These are phyloP conservation scores for Epizoanthus illoricatus DNA, from an alignment of 92 coral and sea anemone species.

Conservation along the genomic window DNA sequence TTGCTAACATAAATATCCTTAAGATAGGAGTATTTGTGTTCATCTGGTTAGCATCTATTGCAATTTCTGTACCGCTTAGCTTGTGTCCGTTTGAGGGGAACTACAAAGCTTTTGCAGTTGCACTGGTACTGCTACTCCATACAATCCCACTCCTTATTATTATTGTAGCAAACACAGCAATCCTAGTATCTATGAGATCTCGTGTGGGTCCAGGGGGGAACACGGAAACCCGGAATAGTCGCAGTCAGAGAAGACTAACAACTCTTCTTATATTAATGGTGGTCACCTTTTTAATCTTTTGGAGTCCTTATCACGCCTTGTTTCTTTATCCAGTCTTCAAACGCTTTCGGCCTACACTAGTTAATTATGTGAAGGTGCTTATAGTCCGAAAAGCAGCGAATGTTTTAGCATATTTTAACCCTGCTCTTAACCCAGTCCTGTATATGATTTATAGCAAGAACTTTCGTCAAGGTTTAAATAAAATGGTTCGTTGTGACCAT, in stretches of 20 bases:
- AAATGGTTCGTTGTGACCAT: slow-evolving; percentile 1
- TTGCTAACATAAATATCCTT: slow-evolving; percentile 26
- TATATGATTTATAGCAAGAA: slow-evolving; percentile 24
- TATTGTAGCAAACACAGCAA: slow-evolving; percentile 29
- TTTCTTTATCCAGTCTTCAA: slow-evolving; percentile 27
- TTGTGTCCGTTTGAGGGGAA: slow-evolving; percentile 37
- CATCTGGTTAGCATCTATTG: slow-evolving; percentile 48
- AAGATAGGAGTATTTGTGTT: slow-evolving; percentile 34
- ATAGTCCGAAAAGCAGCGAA: slow-evolving; percentile 23
- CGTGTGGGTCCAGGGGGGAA: slow-evolving; percentile 45
- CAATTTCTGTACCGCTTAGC: slow-evolving; percentile 42
- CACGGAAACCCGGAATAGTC: slow-evolving; percentile 11
- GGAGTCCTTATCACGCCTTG: slow-evolving; percentile 51
- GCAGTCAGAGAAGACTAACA: slow-evolving; percentile 23
- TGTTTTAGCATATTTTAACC: slow-evolving; percentile 16
- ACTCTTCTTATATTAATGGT: slow-evolving; percentile 35
- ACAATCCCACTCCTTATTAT: slow-evolving; percentile 41
- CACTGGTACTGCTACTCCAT: slow-evolving; percentile 42
- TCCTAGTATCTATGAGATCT: slow-evolving; percentile 37
- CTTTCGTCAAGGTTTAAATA: slow-evolving; percentile 20
- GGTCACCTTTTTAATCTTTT: slow-evolving; percentile 32
- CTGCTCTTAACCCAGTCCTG: slow-evolving; percentile 23
- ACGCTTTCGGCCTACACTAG: neutral
- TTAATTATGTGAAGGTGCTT: slow-evolving; percentile 22
- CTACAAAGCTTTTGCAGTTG: slow-evolving; percentile 24